phyloP scores from a whole-genome alignment of 2,113 vertebrate species.

The Bubo bubo region DNA sequence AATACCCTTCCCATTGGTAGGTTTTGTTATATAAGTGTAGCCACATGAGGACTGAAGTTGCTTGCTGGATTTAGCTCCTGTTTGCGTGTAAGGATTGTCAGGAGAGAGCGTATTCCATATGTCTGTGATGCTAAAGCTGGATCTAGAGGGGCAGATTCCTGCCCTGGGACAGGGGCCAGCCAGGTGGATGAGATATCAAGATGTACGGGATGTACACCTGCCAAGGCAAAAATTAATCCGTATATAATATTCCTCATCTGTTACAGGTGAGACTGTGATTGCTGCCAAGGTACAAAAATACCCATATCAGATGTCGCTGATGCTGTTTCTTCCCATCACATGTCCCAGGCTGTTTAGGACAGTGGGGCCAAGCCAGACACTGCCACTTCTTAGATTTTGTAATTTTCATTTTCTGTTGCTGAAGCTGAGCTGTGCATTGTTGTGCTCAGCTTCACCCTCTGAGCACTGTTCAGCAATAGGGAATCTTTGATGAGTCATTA shows the following conservation, averaged over 20 bases:
- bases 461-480: background rate
- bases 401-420: background rate
- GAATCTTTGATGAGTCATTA: background rate
- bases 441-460: background rate
- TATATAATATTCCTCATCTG: background rate
- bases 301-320: background rate
- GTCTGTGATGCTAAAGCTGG: background rate
- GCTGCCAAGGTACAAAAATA: background rate
- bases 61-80: background rate
- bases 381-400: background rate
- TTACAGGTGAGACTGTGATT: background rate
- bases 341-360: background rate
- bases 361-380: background rate
- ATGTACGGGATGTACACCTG: background rate
- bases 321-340: background rate
- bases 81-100: accelerated
- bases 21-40: background rate
- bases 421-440: background rate
- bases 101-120: accelerated
- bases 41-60: background rate
- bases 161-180: background rate
- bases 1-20: background rate
- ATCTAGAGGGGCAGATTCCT: background rate
- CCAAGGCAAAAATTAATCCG: background rate
- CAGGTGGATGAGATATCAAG: background rate